These are phyloP conservation scores for Melinaea menophilus DNA, from an alignment of 2,888 invertebrate species.

Conservation along the genomic window DNA sequence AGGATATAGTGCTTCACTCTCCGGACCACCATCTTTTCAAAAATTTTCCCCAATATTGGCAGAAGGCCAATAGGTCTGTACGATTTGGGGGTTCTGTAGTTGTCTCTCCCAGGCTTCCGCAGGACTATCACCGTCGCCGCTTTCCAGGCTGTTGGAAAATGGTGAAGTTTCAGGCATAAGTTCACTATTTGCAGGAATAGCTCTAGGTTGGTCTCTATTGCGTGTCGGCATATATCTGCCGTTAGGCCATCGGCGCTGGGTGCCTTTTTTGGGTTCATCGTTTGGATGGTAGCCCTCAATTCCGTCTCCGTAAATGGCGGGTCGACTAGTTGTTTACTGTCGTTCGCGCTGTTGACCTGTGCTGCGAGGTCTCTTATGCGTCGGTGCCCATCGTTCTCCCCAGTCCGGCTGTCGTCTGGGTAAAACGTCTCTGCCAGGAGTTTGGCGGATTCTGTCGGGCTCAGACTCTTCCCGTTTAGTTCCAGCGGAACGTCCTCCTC, in stretches of 20 bases:
- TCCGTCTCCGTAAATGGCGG: conserved; percentile 23
- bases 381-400: conserved; percentile 10
- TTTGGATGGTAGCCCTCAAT: conserved; percentile 1
- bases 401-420: conserved; percentile 7
- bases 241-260: conserved; percentile 27
- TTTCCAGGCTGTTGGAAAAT: conserved; percentile 22
- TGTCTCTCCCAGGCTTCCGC: conserved; percentile 12
- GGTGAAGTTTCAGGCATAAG: conserved; percentile 11
- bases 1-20: too few relatives aligned
- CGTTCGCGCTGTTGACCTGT: neutral
- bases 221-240: conserved; percentile 22
- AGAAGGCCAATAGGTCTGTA: neutral
- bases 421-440: conserved; percentile 15
- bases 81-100: conserved; percentile 19
- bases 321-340: conserved; percentile 2
- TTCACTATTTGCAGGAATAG: conserved; percentile 16
- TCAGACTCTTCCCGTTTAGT: neutral
- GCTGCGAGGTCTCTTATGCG: conserved; percentile 6
- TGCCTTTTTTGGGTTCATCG: conserved; percentile 25
- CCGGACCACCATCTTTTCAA: too few relatives aligned
- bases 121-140: conserved; percentile 15
- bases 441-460: conserved; percentile 7
- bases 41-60: too few relatives aligned
- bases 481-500: conserved; percentile 4
- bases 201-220: neutral